Conservation (phyloP, 2,113 vertebrate species). For the Heterotis niloticus region DNA sequence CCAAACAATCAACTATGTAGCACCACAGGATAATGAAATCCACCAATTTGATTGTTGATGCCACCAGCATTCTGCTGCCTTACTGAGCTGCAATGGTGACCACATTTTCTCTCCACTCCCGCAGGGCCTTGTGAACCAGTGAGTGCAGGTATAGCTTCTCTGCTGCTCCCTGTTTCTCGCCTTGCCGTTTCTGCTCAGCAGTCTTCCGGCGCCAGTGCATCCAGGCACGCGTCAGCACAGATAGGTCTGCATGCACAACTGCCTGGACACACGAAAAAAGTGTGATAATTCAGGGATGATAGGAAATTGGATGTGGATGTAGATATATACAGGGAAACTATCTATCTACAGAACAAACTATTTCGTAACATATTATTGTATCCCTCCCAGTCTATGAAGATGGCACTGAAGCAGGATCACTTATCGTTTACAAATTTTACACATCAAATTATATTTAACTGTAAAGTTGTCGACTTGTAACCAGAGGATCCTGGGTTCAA, state of each 20-base stretch:
- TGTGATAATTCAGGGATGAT: neutral
- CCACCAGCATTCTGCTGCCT: neutral
- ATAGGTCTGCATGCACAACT: conserved; percentile 63
- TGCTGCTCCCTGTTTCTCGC: conserved; percentile 55
- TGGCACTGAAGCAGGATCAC: too few relatives aligned
- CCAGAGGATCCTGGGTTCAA: too few relatives aligned
- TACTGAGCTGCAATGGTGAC: conserved; percentile 45
- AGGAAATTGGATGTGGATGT: neutral
- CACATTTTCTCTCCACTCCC: conserved; percentile 64
- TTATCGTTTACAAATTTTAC: too few relatives aligned
- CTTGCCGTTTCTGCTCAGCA: conserved; percentile 48
- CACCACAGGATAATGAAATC: neutral
- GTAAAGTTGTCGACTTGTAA: too few relatives aligned
- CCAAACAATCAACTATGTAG: conserved; percentile 5
- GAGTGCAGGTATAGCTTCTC: conserved; percentile 45
- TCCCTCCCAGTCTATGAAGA: too few relatives aligned
- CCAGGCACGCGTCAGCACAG: conserved; percentile 61
- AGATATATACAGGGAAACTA: neutral
- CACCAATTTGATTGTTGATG: too few relatives aligned
- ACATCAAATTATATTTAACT: too few relatives aligned
- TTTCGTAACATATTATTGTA: too few relatives aligned
- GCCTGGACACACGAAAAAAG: conserved; percentile 59
- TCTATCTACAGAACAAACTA: neutral
- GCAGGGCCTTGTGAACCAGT: conserved; percentile 56
- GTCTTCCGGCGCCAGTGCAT: conserved; percentile 59